Evolutionary conservation across 2,888 invertebrate genomes (phyloP).

Genomic region (Teleogryllus oceanicus): DNA sequence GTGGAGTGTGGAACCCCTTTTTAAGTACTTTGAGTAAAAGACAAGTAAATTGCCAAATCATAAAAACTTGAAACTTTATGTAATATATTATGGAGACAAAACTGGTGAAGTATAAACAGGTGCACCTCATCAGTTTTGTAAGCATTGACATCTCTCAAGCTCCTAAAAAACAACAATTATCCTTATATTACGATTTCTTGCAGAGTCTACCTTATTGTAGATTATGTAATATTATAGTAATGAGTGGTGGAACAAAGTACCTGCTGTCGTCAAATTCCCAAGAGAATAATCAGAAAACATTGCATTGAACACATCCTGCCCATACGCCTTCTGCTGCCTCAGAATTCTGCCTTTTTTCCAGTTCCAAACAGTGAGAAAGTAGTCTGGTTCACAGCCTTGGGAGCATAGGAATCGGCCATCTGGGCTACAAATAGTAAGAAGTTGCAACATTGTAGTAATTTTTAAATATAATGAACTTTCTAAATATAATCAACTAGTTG

Average conservation of each 20-base stretch:
- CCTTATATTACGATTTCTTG: too few species aligned
- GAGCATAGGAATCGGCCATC: conserved; percentile 77
- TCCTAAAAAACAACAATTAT: too few species aligned
- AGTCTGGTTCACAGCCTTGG: conserved; percentile 83
- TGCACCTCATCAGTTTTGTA: too few species aligned
- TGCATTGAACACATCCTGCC: conserved; percentile 73
- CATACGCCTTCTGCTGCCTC: conserved; percentile 76
- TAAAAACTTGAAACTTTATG: too few species aligned
- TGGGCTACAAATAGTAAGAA: conserved; percentile 53
- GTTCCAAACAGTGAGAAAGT: conserved; percentile 82
- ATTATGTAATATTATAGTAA: too few species aligned
- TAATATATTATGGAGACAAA: too few species aligned
- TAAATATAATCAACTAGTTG: conserved; percentile 20
- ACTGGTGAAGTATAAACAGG: too few species aligned
- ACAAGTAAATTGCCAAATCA: too few species aligned
- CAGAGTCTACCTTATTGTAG: too few species aligned
- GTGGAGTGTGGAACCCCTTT: too few species aligned
- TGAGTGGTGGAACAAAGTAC: conserved; percentile 45
- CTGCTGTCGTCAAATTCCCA: conserved; percentile 75
- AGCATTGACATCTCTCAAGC: too few species aligned
- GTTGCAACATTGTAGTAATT: conserved; percentile 23
- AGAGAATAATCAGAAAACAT: conserved; percentile 78
- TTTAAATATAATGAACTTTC: background rate
- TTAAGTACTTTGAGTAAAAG: too few species aligned
- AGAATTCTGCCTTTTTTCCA: conserved; percentile 75